Conservation (phyloP, 2,888 invertebrate genomes). For the Teleiodes luculella region DNA sequence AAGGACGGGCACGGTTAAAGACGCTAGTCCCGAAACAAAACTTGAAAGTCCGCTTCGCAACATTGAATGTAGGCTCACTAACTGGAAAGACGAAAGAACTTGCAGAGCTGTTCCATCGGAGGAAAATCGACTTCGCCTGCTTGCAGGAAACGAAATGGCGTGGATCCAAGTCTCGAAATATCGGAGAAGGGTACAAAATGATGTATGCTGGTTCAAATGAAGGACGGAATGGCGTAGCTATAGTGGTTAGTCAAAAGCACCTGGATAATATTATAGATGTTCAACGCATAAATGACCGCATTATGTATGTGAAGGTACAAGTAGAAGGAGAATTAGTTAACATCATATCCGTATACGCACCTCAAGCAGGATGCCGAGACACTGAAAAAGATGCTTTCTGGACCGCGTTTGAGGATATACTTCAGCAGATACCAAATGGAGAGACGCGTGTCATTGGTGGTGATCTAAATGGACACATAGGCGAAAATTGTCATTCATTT, state of each 20-base stretch:
- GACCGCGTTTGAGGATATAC: constrained; percentile 28
- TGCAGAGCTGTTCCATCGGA: no score
- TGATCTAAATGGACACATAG: no score
- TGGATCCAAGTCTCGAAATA: constrained; percentile 13
- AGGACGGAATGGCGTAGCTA: constrained; percentile 16
- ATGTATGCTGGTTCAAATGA: constrained; percentile 10
- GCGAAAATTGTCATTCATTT: no score
- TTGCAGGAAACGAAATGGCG: constrained; percentile 11
- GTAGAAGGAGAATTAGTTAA: neutral
- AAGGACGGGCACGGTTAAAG: no score
- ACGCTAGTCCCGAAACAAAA: no score
- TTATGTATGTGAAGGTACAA: neutral
- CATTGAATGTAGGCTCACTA: no score
- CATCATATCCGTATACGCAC: neutral
- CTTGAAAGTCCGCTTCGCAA: no score
- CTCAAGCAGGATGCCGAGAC: neutral
- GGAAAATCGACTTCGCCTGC: no score
- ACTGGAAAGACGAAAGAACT: no score
- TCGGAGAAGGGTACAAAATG: constrained; percentile 17
- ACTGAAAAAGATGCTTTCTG: neutral
- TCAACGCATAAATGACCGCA: neutral
- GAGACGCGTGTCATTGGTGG: neutral
- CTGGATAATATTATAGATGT: no score
- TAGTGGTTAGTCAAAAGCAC: no score
- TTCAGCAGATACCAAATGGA: neutral